Base-by-base conservation (phyloP, 23 tunicate species). In the Diplosoma virens region DNA sequence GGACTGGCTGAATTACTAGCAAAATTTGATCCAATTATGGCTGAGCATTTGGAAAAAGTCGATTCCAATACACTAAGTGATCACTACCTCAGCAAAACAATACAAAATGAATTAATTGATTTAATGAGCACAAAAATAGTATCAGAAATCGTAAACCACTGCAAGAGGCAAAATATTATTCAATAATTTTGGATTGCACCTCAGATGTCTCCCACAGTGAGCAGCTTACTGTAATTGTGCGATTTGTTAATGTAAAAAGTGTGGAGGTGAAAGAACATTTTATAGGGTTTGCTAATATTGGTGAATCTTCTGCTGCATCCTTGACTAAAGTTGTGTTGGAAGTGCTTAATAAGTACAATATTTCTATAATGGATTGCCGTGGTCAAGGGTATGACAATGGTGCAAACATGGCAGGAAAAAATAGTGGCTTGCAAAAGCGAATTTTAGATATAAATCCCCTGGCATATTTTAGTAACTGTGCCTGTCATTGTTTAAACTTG, bases 101-200 rank as follows among this genome's bases (percentile, higher is more conserved):
- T 64, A 6, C 71, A 64, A 64, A 64, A 64, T 28, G 35, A 64
- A 32, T 32, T 64, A 9, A 28, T 64, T 32, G 21, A 58, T 26
- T 9, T 64, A 9, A 21, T 64, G 3, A 36, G 16, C 6, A 20
- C 16, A 25, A 32, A 30, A 64, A 32, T 64, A 17, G 21, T 64
- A 30, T 29, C 16, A 25, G 36, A 30, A 29, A 16, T 18, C n/a
- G n/a, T n/a, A n/a, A n/a, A n/a, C n/a, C n/a, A n/a, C n/a, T n/a
- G n/a, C 14, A 64, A 64, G 21, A n/a, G n/a, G n/a, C n/a, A n/a
- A n/a, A n/a, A n/a, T 64, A 64, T 32, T 64, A 25, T 64, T 32
- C 71, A 11, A 32, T 64, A 25, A 64, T 64, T 64, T 64, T 64
- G 36, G 36, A 64, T 64, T 64, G 35, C 37, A 25, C 34, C 21